Evolutionary conservation across 2,888 invertebrate genomes (phyloP).

Genomic region (Pachymerium ferrugineum): DNA sequence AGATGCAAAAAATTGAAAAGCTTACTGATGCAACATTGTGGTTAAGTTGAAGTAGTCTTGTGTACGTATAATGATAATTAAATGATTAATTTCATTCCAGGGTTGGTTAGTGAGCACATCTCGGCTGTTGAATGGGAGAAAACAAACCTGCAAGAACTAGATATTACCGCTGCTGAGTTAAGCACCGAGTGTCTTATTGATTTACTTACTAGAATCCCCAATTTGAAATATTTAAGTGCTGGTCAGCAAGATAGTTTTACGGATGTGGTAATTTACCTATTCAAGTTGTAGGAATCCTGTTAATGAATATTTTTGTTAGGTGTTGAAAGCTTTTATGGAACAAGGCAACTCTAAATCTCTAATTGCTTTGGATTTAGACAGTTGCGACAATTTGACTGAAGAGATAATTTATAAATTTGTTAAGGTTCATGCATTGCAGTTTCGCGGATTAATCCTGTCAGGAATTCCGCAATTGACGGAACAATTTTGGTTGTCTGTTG

Average conservation of each 20-base stretch:
- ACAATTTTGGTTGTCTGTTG: constrained; percentile 92
- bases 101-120: constrained; percentile 82
- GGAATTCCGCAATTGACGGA: constrained; percentile 98
- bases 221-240: constrained; percentile 73
- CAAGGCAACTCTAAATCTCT: constrained; percentile 67
- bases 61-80: no score
- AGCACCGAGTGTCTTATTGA: constrained; percentile 88
- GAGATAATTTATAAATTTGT: constrained; percentile 88
- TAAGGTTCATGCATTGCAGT: constrained; percentile 78
- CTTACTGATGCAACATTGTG: constrained; percentile 93
- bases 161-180: constrained; percentile 94
- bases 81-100: constrained; percentile 49
- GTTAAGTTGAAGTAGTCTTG: no score
- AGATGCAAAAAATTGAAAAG: constrained; percentile 86
- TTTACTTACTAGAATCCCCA: constrained; percentile 80
- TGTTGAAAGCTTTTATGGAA: constrained; percentile 86
- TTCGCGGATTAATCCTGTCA: constrained; percentile 79
- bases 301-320: constrained; percentile 46
- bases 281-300: no score
- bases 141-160: constrained; percentile 80
- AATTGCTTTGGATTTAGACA: constrained; percentile 84
- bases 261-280: no score
- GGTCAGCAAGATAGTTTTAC: constrained; percentile 97
- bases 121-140: constrained; percentile 99
- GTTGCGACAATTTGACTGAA: constrained; percentile 92